Conservation (phyloP, 1,140 invertebrate species). For the Cylas formicarius region DNA sequence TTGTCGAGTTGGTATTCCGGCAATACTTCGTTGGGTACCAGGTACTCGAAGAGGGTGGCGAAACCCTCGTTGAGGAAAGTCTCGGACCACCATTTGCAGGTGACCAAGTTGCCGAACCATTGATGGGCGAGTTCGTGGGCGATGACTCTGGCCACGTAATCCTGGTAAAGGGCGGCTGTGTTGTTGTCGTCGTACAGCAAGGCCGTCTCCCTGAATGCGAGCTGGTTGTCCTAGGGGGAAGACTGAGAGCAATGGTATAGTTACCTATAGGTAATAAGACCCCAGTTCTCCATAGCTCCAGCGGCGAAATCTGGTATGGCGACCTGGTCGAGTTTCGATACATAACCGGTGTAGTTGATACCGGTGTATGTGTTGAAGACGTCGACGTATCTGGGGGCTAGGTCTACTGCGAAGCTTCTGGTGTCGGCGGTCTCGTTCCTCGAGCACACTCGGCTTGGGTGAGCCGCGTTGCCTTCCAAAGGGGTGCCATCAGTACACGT, state of each 20-base stretch:
- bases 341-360: slow-evolving; percentile 15
- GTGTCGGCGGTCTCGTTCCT: slow-evolving; percentile 2
- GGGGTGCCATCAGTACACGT: slow-evolving; percentile 1
- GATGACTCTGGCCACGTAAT: slow-evolving; percentile 71
- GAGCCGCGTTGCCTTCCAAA: background rate
- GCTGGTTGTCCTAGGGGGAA: too few species aligned
- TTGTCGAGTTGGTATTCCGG: slow-evolving; percentile 29
- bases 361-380: slow-evolving; percentile 15
- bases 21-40: slow-evolving; percentile 13
- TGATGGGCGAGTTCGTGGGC: slow-evolving; percentile 88
- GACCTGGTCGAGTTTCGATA: slow-evolving; percentile 20
- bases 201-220: slow-evolving; percentile 57
- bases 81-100: slow-evolving; percentile 89
- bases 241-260: background rate
- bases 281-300: slow-evolving; percentile 95
- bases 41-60: slow-evolving; percentile 74
- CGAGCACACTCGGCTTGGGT: slow-evolving; percentile 14
- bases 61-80: slow-evolving; percentile 91
- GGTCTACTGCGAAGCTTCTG: slow-evolving; percentile 16
- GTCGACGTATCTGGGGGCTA: slow-evolving; percentile 9
- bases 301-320: slow-evolving; percentile 92
- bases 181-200: slow-evolving; percentile 63
- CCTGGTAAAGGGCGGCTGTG: slow-evolving; percentile 65
- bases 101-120: slow-evolving; percentile 86
- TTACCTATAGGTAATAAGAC: slow-evolving; percentile 67